These are phyloP conservation scores for Macrosteles quadrilineatus DNA, from an alignment of 1,140 invertebrate species.

Conservation along the genomic window DNA sequence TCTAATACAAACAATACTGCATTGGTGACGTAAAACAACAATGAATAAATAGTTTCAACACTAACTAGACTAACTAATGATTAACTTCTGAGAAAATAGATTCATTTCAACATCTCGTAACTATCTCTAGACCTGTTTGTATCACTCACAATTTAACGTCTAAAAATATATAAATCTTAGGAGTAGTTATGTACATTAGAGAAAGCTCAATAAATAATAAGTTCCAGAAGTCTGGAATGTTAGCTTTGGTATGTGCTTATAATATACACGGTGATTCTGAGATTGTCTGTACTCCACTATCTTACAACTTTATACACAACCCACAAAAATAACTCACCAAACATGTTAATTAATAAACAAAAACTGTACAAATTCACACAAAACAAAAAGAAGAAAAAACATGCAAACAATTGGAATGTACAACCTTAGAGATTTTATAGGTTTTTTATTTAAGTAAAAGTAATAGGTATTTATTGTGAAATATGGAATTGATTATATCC, in stretches of 20 bases:
- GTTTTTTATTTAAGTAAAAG: no score
- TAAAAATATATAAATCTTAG: conserved; percentile 21
- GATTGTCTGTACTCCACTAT: conserved; percentile 26
- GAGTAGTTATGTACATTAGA: conserved; percentile 25
- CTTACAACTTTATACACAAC: conserved; percentile 16
- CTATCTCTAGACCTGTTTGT: conserved; percentile 4
- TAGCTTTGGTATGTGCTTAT: conserved; percentile 39
- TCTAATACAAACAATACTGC: neutral
- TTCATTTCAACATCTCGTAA: conserved; percentile 10
- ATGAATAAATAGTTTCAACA: conserved; percentile 7
- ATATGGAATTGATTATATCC: no score
- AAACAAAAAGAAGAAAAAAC: neutral
- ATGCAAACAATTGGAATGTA: conserved; percentile 2
- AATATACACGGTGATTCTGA: conserved; percentile 15
- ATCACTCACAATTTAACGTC: neutral
- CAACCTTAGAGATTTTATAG: neutral
- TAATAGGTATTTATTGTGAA: no score
- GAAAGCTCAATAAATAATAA: conserved; percentile 26
- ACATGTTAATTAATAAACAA: conserved; percentile 2
- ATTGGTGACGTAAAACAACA: neutral
- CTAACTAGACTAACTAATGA: neutral
- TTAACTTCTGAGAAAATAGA: conserved; percentile 26
- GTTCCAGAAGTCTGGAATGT: conserved; percentile 32
- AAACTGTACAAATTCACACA: neutral
- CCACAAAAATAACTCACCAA: conserved; percentile 1